Evolutionary conservation across 2,797 vertebrate species (phyloP), one percentile per base, ranked within the genome.

Genomic region (Notolepis coatsorum): DNA sequence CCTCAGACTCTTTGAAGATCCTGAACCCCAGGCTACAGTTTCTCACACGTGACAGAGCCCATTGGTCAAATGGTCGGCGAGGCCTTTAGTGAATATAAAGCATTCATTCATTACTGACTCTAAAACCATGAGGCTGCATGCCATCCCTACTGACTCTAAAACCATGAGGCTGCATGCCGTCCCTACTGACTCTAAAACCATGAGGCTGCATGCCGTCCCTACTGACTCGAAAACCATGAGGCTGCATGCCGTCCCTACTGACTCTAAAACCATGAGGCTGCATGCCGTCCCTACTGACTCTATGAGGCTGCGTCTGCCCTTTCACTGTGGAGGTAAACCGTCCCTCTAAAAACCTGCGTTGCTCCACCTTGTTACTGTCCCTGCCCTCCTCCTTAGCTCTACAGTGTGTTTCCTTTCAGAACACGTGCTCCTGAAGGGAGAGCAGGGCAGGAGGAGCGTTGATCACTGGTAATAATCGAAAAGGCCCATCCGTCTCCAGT

Each of bases 361-460:
- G 68, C 48, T 31, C 48, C 43, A 38, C 37, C n/a, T 53, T 66
- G 37, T 69, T 69, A 67, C 74, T 60, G 35, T n/a, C 42, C 46
- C 43, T 31, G 45, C 53, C 37, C 54, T n/a, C n/a, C n/a, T n/a
- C n/a, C n/a, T n/a, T n/a, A n/a, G n/a, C n/a, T n/a, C n/a, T n/a
- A n/a, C n/a, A n/a, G n/a, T n/a, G n/a, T n/a, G n/a, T n/a, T n/a
- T n/a, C n/a, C n/a, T n/a, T n/a, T n/a, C n/a, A n/a, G n/a, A n/a
- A n/a, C n/a, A n/a, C n/a, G n/a, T n/a, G n/a, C n/a, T n/a, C n/a
- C n/a, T n/a, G n/a, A n/a, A n/a, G n/a, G n/a, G n/a, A n/a, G n/a
- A n/a, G n/a, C n/a, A n/a, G n/a, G n/a, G n/a, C n/a, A n/a, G n/a
- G n/a, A n/a, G n/a, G n/a, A n/a, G n/a, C n/a, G n/a, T n/a, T n/a